Base-by-base conservation (phyloP, 1,140 invertebrate species). In the Diplogasteroides magnus region DNA sequence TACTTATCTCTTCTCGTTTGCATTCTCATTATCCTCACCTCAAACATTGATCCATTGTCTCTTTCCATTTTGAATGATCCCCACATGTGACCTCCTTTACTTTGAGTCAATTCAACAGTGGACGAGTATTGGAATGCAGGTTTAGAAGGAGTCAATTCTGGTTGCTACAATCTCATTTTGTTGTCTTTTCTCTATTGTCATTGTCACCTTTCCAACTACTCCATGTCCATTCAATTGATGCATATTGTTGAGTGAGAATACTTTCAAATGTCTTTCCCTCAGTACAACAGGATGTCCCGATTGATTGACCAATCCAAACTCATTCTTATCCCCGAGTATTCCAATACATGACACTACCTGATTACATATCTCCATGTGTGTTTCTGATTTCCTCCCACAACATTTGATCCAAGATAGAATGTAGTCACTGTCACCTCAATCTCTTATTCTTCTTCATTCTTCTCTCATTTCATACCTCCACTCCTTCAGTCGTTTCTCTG, bases 71-170 rank as follows among this genome's bases (percentile, higher is more conserved):
- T 78, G 37, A 77, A 78, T 23, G 58, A 60, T 19, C 76, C 76
- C 76, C 76, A 77, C 73, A 77, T 73, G 48, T 77, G 76, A 23
- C 76, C 76, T 31, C 76, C 76, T 67, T 77, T 77, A 2, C 64
- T 55, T 48, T 77, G 76, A 15, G 68, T 56, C 28, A 77, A n/a
- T 23, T 77, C 76, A 27, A 77, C 67, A 6, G 62, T 75, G 28
- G 67, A 70, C 57, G 68, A 68, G 57, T 78, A 77, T 61, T 77
- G 76, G 57, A 72, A 75, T 3, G 68, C 76, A 15, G 76, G 76
- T 14, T 64, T 64, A 2, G 57, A 58, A 3, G 68, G 29, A 23
- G 74, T 75, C 29, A 77, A 57, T n/a, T 65, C 67, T 2, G 76
- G 76, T 6, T 71, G 65, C 68, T 74, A 32, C 62, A 73, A 63